Percentiles rank a stretch among this genome's conserved stretches.
Conservation (phyloP, 2,113 vertebrate species). For the Clarias magur region DNA sequence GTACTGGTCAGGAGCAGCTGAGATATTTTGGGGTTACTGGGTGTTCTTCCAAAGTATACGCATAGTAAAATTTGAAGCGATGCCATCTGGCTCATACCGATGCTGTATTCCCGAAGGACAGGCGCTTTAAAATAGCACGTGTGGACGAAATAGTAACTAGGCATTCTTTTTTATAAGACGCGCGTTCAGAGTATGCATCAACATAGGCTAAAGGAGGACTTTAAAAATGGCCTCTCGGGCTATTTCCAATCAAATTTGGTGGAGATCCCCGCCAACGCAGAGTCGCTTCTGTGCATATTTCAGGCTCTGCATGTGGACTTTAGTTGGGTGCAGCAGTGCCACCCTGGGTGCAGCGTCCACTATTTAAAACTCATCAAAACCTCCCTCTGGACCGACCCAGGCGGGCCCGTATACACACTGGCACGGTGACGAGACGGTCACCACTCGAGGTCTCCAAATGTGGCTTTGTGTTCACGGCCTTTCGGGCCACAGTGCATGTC, state of each 20-base stretch:
- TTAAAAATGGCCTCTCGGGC: slow-evolving; percentile 17
- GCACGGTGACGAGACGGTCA: slow-evolving; percentile 32
- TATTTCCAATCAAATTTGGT: slow-evolving; percentile 40
- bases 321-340: slow-evolving; percentile 41
- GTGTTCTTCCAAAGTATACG: slow-evolving; percentile 3
- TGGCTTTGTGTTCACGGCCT: slow-evolving; percentile 35
- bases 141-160: slow-evolving; percentile 30
- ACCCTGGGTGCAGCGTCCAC: slow-evolving; percentile 51
- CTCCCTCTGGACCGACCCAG: slow-evolving; percentile 32
- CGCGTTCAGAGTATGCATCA: slow-evolving; percentile 33
- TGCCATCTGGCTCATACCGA: slow-evolving; percentile 21
- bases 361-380: slow-evolving; percentile 45
- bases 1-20: neutral
- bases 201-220: slow-evolving; percentile 24
- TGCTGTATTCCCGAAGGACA: slow-evolving; percentile 12
- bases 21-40: neutral
- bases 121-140: slow-evolving; percentile 25
- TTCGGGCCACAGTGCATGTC: slow-evolving; percentile 24
- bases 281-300: slow-evolving; percentile 34
- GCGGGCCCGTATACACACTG: slow-evolving; percentile 27
- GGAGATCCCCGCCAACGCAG: slow-evolving; percentile 44
- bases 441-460: slow-evolving; percentile 36
- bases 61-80: neutral
- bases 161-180: neutral
- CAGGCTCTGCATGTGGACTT: slow-evolving; percentile 11